Evolutionary conservation across 2,113 vertebrate genomes (phyloP), one percentile per base, ranked within the genome.

Genomic region (Eretmochelys imbricata): DNA sequence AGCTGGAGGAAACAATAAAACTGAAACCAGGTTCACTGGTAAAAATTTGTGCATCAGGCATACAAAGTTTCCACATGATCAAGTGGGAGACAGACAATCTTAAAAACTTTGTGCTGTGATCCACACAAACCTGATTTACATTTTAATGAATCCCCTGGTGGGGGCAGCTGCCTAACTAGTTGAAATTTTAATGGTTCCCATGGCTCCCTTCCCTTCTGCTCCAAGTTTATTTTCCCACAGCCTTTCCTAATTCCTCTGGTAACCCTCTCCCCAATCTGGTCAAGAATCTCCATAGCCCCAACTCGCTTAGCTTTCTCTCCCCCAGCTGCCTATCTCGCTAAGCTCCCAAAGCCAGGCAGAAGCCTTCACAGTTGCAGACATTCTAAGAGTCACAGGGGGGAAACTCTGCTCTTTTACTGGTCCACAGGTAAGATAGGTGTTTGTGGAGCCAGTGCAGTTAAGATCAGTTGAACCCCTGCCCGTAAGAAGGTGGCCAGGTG

Each of bases 131-230:
- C 55, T 88, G 51, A 82, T 91, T 89, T 94, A 95, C 91, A 94
- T 93, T 92, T 84, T 89, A 80, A 48, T 62, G 89, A 85, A 48
- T 89, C 42, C 20, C 51, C 89, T 83, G 42, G 42, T 84, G 88
- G 93, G 89, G 59, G 19, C 81, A 93, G 10, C 46, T 92, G 80
- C 54, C 83, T 95, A 16, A 72, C 80, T 89, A 42, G 22, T 87
- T 89, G 89, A 95, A 90, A 65, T 94, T 86, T 85, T 95, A 87
- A 86, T 95, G 35, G 82, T 92, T 91, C 81, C 49, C 38, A 76
- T 89, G 46, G 51, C 53, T 92, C 85, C 95, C 89, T 88, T 84
- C 35, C 49, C 91, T 94, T 93, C 92, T 2, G 1, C 88, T 31
- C 81, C 27, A n/a, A 72, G 53, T 55, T 89, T 10, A 29, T 75